These are phyloP conservation scores for Papilio elwesi DNA, from an alignment of 2,888 invertebrate genomes.

Conservation along the genomic window DNA sequence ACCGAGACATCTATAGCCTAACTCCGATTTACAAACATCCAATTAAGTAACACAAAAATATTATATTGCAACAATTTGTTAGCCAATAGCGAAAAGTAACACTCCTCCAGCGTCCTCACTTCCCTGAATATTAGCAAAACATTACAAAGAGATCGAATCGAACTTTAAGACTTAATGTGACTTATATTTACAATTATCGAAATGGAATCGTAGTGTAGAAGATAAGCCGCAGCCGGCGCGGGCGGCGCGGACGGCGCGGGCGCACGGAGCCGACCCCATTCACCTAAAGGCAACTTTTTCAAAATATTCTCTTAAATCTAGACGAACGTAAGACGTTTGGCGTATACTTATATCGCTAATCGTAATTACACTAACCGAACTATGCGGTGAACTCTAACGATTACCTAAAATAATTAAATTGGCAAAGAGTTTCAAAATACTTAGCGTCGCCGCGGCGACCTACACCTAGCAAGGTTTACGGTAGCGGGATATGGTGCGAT, in stretches of 20 bases:
- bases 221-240: conserved; percentile 65
- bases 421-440: conserved; percentile 84
- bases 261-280: conserved; percentile 61
- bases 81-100: conserved; percentile 63
- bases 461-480: conserved; percentile 80
- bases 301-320: conserved; percentile 81
- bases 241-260: conserved; percentile 44
- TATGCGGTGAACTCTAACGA: conserved; percentile 81
- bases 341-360: conserved; percentile 84
- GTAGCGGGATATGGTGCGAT: conserved; percentile 88
- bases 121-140: conserved; percentile 64
- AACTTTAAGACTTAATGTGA: conserved; percentile 81
- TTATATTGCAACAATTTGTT: conserved; percentile 80
- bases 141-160: conserved; percentile 84
- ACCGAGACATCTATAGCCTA: conserved; percentile 70
- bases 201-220: conserved; percentile 82
- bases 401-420: conserved; percentile 83
- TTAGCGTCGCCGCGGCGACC: conserved; percentile 81
- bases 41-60: conserved; percentile 75
- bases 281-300: conserved; percentile 83
- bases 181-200: conserved; percentile 83
- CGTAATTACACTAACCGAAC: conserved; percentile 83
- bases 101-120: not conserved
- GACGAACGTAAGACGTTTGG: conserved; percentile 84
- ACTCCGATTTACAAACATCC: conserved; percentile 75